phyloP scores from a whole-genome alignment of 1,140 invertebrate species.

The Frieseomelitta varia region DNA sequence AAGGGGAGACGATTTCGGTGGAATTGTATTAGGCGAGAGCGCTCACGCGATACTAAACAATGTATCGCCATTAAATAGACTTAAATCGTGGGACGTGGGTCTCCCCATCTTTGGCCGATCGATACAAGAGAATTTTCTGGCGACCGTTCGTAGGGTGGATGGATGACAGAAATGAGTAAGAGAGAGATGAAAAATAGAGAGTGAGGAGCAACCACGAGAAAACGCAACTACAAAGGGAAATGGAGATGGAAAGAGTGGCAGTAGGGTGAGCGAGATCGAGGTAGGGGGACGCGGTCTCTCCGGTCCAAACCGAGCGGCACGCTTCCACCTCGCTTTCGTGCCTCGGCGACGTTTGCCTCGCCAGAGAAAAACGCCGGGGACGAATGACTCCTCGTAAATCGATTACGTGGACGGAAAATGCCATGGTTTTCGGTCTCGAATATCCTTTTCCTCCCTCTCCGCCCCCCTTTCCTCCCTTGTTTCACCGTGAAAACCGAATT shows the following conservation, averaged over 20 bases:
- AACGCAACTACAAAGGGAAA: conserved; percentile 68
- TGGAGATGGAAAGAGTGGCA: conserved; percentile 66
- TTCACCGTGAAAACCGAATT: neutral
- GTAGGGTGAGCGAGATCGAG: conserved; percentile 42
- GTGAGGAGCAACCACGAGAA: conserved; percentile 60
- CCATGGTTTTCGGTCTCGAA: conserved; percentile 28
- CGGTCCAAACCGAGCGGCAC: conserved; percentile 51
- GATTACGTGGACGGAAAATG: conserved; percentile 52
- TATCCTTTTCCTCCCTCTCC: neutral
- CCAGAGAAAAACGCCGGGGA: conserved; percentile 51
- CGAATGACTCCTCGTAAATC: conserved; percentile 57
- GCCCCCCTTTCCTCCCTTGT: neutral
- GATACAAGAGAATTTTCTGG: conserved; percentile 47
- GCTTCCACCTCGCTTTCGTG: conserved; percentile 25
- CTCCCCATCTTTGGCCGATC: conserved; percentile 27
- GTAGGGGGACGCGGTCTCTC: conserved; percentile 49
- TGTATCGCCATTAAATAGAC: conserved; percentile 52
- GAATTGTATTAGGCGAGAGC: conserved; percentile 13
- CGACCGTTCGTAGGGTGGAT: conserved; percentile 21
- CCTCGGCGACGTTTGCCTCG: conserved; percentile 28
- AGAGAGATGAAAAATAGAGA: neutral
- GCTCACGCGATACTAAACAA: conserved; percentile 41
- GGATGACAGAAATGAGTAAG: neutral
- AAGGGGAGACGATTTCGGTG: neutral
- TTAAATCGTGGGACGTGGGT: conserved; percentile 42